Base-by-base conservation (phyloP, 2,113 vertebrate genomes). In the Cebidichthys violaceus region DNA sequence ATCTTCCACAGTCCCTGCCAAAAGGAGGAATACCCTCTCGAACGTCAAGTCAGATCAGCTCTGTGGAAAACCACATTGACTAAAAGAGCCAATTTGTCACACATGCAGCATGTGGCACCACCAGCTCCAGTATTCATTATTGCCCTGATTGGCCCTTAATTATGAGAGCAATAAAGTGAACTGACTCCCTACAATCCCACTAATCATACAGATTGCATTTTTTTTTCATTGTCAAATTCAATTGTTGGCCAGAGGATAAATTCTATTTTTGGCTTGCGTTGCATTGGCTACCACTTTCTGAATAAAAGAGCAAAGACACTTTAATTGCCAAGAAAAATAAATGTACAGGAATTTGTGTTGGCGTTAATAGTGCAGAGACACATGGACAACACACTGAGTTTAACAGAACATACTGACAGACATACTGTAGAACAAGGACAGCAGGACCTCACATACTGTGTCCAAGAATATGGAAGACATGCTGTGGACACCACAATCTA, bases 1-100 rank as follows among this genome's bases (percentile, higher is more conserved):
- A 95, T 92, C 90, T 91, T 71, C 84, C 86, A 70, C 79, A 82
- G 73, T 66, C 68, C 9, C 84, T 52, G 86, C 91, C 90, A 94
- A 85, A 9, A 91, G 84, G 75, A 92, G 90, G 91, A 86, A 93
- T 91, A 92, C 90, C 90, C 89, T 92, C 91, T 91, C 79, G 77
- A 86, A 92, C 86, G 90, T 93, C 91, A 92, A 85, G 85, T 83
- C 85, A 74, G 82, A 91, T 93, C 87, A 90, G 64, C 60, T 50
- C 79, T 77, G 57, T 78, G 79, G 87, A 92, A 90, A 93, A 90
- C 89, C 75, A 29, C 82, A 85, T 70, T 8, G 31, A 73, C 60
- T 77, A 78, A 76, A 47, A 84, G 24, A 81, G 86, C 89, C 88
- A 94, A 90, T 90, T 90, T 90, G 89, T 93, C 89, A 89, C 86